phyloP scores from a whole-genome alignment of 2,888 invertebrate genomes.

The Tenthredo mesomela region DNA sequence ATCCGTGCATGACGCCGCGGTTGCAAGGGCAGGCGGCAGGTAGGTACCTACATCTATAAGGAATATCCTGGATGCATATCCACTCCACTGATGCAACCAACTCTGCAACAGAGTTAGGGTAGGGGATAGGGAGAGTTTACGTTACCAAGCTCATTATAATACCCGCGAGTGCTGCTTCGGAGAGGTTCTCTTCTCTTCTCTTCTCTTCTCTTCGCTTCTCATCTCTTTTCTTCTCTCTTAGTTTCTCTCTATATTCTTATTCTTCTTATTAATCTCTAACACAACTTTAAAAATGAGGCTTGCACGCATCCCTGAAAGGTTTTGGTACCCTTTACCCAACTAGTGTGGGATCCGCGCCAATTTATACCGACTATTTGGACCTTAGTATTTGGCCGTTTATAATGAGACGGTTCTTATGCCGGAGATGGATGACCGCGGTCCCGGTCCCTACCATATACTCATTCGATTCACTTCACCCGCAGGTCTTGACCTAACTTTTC shows the following conservation, averaged over 20 bases:
- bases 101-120: neutral
- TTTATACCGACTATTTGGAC: constrained; percentile 74
- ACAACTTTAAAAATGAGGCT: neutral
- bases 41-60: constrained; percentile 57
- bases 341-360: constrained; percentile 75
- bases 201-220: neutral
- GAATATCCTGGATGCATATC: neutral
- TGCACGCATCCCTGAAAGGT: constrained; percentile 11
- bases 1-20: constrained; percentile 72
- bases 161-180: constrained; percentile 56
- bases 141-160: constrained; percentile 69
- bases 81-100: neutral
- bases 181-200: constrained; percentile 61
- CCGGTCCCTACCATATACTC: neutral
- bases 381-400: constrained; percentile 60
- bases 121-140: constrained; percentile 19
- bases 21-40: constrained; percentile 64
- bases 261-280: constrained; percentile 52
- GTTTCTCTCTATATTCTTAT: neutral
- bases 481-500: neutral
- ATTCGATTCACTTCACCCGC: neutral
- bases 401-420: constrained; percentile 58
- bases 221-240: constrained; percentile 3
- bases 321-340: neutral
- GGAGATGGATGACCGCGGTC: constrained; percentile 33